Evolutionary conservation across 2,113 vertebrate species (phyloP).

Genomic region (Paralichthys olivaceus): DNA sequence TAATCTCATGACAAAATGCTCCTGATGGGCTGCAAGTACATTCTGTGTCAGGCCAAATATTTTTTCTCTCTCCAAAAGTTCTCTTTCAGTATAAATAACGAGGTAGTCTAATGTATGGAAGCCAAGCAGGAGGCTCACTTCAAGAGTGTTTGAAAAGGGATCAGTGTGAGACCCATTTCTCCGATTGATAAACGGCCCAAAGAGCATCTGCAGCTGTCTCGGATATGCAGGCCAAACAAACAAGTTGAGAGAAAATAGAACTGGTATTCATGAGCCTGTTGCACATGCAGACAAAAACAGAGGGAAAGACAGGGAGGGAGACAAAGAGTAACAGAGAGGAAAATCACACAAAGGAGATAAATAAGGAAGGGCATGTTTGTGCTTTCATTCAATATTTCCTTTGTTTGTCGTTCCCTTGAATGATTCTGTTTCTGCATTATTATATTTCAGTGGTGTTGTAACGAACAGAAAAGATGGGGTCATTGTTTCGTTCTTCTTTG

Average conservation of each 20-base stretch:
- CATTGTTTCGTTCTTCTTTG: not conserved
- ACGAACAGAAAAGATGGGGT: constrained; percentile 17
- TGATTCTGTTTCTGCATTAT: constrained; percentile 23
- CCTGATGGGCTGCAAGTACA: no score
- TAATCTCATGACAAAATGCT: no score
- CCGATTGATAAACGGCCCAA: constrained; percentile 57
- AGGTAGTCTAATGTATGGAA: constrained; percentile 48
- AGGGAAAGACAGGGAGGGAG: not conserved
- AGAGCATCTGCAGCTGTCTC: constrained; percentile 49
- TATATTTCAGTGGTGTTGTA: constrained; percentile 5
- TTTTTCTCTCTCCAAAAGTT: not conserved
- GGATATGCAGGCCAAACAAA: constrained; percentile 53
- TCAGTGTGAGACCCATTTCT: constrained; percentile 50
- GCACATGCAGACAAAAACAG: constrained; percentile 12
- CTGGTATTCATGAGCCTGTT: constrained; percentile 29
- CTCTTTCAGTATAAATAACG: constrained; percentile 32
- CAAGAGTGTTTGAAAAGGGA: constrained; percentile 61
- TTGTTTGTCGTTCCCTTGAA: constrained; percentile 5
- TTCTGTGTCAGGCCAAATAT: no score
- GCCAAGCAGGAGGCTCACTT: constrained; percentile 58
- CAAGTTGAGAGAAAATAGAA: constrained; percentile 30
- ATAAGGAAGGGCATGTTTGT: constrained; percentile 21
- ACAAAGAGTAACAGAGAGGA: not conserved
- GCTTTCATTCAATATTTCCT: constrained; percentile 26
- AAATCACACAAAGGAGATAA: not conserved